These are phyloP conservation scores for Euura saliciscinereae DNA, from an alignment of 1,140 invertebrate genomes.

Conservation along the genomic window DNA sequence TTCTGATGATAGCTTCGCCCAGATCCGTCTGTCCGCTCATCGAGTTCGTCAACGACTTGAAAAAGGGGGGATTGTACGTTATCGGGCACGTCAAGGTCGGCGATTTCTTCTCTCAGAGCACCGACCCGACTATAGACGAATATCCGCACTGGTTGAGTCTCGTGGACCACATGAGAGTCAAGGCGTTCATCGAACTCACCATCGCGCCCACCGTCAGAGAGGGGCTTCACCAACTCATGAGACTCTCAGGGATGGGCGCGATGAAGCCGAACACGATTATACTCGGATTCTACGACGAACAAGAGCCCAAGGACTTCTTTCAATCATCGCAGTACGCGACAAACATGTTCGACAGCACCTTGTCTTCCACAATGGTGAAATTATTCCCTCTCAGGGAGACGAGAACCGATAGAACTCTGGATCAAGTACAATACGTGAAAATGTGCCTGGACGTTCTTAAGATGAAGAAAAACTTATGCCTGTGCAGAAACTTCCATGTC, in stretches of 20 bases:
- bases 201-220: conserved; percentile 83
- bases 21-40: conserved; percentile 90
- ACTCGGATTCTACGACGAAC: conserved; percentile 86
- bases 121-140: conserved; percentile 77
- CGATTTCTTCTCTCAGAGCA: conserved; percentile 61
- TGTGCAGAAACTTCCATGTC: conserved; percentile 89
- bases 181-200: conserved; percentile 97
- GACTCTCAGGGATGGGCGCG: conserved; percentile 93
- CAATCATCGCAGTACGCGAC: conserved; percentile 55
- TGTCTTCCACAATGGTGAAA: conserved; percentile 38
- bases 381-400: conserved; percentile 55
- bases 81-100: conserved; percentile 89
- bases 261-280: conserved; percentile 99
- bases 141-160: conserved; percentile 87
- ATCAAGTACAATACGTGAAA: conserved; percentile 78
- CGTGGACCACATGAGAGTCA: conserved; percentile 88
- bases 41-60: conserved; percentile 97
- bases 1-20: conserved; percentile 91
- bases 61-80: conserved; percentile 96
- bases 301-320: conserved; percentile 78
- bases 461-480: conserved; percentile 93
- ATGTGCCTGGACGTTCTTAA: conserved; percentile 87
- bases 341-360: conserved; percentile 46
- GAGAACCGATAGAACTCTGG: conserved; percentile 43
- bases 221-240: conserved; percentile 90